Evolutionary conservation across 2,113 vertebrate species (phyloP), one percentile per base, ranked within the genome.

Genomic region (Pontoporia blainvillei): DNA sequence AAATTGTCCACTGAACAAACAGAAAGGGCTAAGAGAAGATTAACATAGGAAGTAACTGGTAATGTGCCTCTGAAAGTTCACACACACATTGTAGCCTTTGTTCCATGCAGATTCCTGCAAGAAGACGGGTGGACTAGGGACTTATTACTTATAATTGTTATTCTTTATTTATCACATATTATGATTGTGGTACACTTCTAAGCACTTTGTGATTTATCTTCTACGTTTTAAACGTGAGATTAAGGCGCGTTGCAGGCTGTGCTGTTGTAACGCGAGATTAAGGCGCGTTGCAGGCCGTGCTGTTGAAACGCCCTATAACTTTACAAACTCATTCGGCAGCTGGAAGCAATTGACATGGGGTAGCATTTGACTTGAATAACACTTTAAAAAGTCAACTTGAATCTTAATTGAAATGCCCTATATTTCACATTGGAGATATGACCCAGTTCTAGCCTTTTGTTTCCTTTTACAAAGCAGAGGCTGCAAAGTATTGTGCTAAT

Each of bases 341-440:
- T 98, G 98, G 98, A 98, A 99, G 85, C 96, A 97, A 98, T 99
- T 99, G 97, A 96, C 98, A 97, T 72, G 78, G 97, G 95, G 96
- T 97, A 98, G 95, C 97, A 97, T 98, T 98, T 98, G 96, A 98
- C 92, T 98, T 97, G 96, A 66, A 86, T 92, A 98, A 97, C 71
- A 59, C 79, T 98, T 98, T 95, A 90, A 72, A 97, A 98, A 98
- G 92, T 97, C 96, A 97, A 71, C 49, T 98, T 95, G 90, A 97
- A 96, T 97, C 83, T 98, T 97, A 97, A 97, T 88, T 97, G 95
- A 96, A 98, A 96, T 98, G 93, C 81, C 83, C 85, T 97, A 18
- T 91, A 92, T 66, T 98, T 98, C 97, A 96, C 20, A 61, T 85
- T 94, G 97, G 69, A 86, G 78, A 96, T 23, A 23, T 89, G 92